Conservation (phyloP, 2,888 invertebrate genomes). For the Cryptops parisi region DNA sequence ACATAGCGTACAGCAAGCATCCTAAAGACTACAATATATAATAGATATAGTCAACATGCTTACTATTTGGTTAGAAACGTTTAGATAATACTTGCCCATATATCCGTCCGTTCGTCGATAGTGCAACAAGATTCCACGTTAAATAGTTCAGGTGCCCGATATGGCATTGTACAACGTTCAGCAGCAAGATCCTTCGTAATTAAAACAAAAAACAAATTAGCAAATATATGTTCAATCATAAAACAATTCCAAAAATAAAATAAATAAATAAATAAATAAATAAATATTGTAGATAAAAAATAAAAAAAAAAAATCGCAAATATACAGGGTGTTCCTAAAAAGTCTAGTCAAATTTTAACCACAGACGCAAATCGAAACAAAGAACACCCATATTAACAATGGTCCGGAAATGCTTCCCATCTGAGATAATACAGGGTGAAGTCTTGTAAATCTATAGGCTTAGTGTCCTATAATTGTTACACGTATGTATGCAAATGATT, state of each 20-base stretch:
- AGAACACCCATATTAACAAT: too few species aligned
- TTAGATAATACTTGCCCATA: conserved; percentile 48
- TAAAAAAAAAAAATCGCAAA: too few species aligned
- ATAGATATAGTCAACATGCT: not conserved
- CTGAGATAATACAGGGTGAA: too few species aligned
- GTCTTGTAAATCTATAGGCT: too few species aligned
- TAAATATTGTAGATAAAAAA: too few species aligned
- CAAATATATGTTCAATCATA: not conserved
- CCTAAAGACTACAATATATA: conserved; percentile 51
- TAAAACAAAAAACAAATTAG: too few species aligned
- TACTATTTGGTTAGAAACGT: not conserved
- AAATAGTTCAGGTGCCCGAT: conserved; percentile 74
- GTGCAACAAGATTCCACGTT: conserved; percentile 64
- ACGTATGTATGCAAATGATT: too few species aligned
- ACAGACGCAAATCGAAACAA: too few species aligned
- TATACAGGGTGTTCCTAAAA: too few species aligned
- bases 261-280: not conserved
- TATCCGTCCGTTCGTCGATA: conserved; percentile 69
- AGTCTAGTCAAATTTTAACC: too few species aligned
- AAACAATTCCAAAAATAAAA: not conserved
- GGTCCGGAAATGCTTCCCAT: too few species aligned
- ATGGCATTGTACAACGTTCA: conserved; percentile 74
- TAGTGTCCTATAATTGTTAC: too few species aligned
- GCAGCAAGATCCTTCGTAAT: conserved; percentile 55
- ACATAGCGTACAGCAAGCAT: conserved; percentile 68